Evolutionary conservation across 1,140 invertebrate genomes (phyloP).

Genomic region (Drosophila kanapiae): DNA sequence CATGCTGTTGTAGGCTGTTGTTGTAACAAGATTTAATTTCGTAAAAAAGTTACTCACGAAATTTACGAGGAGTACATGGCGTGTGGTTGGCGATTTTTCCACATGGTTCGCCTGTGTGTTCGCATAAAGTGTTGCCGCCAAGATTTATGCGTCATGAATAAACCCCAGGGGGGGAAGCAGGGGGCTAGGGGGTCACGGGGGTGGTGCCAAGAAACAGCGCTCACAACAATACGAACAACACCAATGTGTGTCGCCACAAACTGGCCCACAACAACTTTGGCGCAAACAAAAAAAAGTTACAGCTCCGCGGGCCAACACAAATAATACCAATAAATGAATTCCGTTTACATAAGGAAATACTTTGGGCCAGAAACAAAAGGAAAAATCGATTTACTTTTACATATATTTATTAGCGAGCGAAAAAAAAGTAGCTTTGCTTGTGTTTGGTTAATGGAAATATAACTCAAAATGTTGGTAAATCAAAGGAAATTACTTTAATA

Average conservation of each 20-base stretch:
- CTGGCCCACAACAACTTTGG: slow-evolving; percentile 37
- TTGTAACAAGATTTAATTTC: slow-evolving; percentile 84
- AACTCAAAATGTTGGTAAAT: not conserved
- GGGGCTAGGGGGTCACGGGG: slow-evolving; percentile 7
- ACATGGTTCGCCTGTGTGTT: slow-evolving; percentile 64
- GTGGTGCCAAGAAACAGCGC: slow-evolving; percentile 30
- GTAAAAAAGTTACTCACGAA: slow-evolving; percentile 83
- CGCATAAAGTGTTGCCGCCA: slow-evolving; percentile 79
- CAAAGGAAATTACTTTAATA: not conserved
- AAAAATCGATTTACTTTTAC: slow-evolving; percentile 47
- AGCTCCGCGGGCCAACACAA: slow-evolving; percentile 31
- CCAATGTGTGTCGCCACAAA: slow-evolving; percentile 40
- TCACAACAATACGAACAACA: slow-evolving; percentile 29
- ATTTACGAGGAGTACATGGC: slow-evolving; percentile 83
- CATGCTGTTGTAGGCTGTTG: slow-evolving; percentile 56
- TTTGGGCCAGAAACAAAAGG: slow-evolving; percentile 43
- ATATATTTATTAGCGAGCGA: slow-evolving; percentile 20
- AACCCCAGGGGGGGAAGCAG: slow-evolving; percentile 53
- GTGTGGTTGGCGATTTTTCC: slow-evolving; percentile 72
- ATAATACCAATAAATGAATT: slow-evolving; percentile 57
- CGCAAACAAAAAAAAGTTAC: slow-evolving; percentile 20
- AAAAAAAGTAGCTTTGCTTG: slow-evolving; percentile 4
- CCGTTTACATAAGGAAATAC: slow-evolving; percentile 62
- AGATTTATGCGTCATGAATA: slow-evolving; percentile 84
- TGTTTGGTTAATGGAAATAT: slow-evolving; percentile 11